phyloP scores from a whole-genome alignment of 92 coral and sea anemone species.

The Actinostola sp. region DNA sequence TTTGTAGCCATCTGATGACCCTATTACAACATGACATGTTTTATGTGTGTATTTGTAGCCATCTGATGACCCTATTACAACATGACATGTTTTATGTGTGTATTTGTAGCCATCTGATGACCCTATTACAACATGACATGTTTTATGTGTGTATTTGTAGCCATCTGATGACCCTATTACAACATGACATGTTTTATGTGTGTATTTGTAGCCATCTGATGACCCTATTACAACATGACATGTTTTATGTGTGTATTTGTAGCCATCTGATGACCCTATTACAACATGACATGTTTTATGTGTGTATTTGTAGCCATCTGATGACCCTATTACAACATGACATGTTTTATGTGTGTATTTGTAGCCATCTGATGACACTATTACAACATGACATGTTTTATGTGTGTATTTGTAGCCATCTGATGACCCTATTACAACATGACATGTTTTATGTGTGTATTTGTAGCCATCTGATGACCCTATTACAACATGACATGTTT shows the following conservation, averaged over 20 bases:
- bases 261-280: slow-evolving; percentile 88
- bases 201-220: slow-evolving; percentile 66
- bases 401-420: slow-evolving; percentile 55
- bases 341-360: not conserved
- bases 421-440: slow-evolving; percentile 81
- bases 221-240: slow-evolving; percentile 77
- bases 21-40: slow-evolving; percentile 52
- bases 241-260: not conserved
- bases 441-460: not conserved
- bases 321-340: slow-evolving; percentile 82
- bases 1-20: slow-evolving; percentile 87
- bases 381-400: slow-evolving; percentile 39
- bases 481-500: slow-evolving; percentile 39
- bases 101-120: slow-evolving; percentile 77
- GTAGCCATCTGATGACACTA: slow-evolving; percentile 84
- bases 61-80: slow-evolving; percentile 78
- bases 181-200: slow-evolving; percentile 12
- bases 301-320: slow-evolving; percentile 60
- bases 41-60: slow-evolving; percentile 47
- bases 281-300: slow-evolving; percentile 31
- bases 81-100: not conserved
- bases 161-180: slow-evolving; percentile 82
- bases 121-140: slow-evolving; percentile 62
- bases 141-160: slow-evolving; percentile 30
- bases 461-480: slow-evolving; percentile 85